Evolutionary conservation across 2,888 invertebrate species (phyloP).

Genomic region (Agonopterix arenella): DNA sequence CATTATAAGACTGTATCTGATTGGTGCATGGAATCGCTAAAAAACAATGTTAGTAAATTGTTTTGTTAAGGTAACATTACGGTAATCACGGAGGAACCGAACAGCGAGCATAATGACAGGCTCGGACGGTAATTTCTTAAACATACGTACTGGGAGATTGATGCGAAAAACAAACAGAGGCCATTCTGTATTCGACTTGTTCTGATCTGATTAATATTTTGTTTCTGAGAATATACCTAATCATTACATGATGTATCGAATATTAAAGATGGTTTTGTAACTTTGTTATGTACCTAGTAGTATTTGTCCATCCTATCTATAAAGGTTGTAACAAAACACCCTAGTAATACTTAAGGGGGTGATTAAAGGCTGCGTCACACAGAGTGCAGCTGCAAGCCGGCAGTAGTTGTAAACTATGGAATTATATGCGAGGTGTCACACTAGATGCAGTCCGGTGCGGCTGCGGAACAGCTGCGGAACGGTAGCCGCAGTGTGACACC

Average conservation of each 20-base stretch:
- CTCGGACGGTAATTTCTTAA: conserved; percentile 35
- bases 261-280: too few relatives aligned
- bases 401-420: too few relatives aligned
- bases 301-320: too few relatives aligned
- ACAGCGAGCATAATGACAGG: conserved; percentile 14
- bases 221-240: not conserved
- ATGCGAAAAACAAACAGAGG: conserved; percentile 44
- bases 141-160: conserved; percentile 28
- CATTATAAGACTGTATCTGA: too few relatives aligned
- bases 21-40: not conserved
- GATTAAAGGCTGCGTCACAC: too few relatives aligned
- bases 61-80: conserved; percentile 49
- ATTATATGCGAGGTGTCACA: too few relatives aligned
- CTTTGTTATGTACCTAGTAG: too few relatives aligned
- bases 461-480: too few relatives aligned
- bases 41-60: conserved; percentile 39
- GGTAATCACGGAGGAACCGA: conserved; percentile 40
- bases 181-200: conserved; percentile 9
- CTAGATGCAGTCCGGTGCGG: too few relatives aligned
- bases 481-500: not conserved
- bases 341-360: too few relatives aligned
- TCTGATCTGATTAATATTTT: not conserved
- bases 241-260: not conserved
- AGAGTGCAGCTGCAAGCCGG: too few relatives aligned
- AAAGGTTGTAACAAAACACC: too few relatives aligned